phyloP scores from a whole-genome alignment of 2,113 vertebrate species.

The Lagenorhynchus albirostris region DNA sequence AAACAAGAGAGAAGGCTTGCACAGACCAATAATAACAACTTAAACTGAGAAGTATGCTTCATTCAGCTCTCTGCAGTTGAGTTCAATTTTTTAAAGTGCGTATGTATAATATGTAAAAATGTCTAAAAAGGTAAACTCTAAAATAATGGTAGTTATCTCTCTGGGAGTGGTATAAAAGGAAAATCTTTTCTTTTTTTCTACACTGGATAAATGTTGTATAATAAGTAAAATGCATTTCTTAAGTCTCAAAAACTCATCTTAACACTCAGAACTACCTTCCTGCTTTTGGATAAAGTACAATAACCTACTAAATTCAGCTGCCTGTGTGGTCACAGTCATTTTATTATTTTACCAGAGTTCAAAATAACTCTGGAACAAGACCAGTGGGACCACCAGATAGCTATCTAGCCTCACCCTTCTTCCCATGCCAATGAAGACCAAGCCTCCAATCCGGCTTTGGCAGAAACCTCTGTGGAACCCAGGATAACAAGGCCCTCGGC shows the following conservation, averaged over 20 bases:
- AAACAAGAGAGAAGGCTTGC: slow-evolving; percentile 23
- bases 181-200: neutral
- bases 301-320: slow-evolving; percentile 54
- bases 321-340: slow-evolving; percentile 72
- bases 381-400: slow-evolving; percentile 66
- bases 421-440: slow-evolving; percentile 49
- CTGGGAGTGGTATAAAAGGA: neutral
- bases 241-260: slow-evolving; percentile 33
- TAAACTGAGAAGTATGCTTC: slow-evolving; percentile 26
- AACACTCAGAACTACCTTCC: slow-evolving; percentile 33
- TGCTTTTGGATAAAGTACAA: slow-evolving; percentile 53
- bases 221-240: slow-evolving; percentile 5
- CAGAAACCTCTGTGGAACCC: neutral
- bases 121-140: neutral
- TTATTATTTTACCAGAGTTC: slow-evolving; percentile 73
- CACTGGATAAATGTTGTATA: neutral
- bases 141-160: slow-evolving; percentile 2
- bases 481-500: neutral
- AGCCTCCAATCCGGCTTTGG: slow-evolving; percentile 33
- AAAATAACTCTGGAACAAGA: slow-evolving; percentile 67
- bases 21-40: neutral
- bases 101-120: neutral
- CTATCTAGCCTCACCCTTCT: slow-evolving; percentile 64
- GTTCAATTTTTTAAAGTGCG: neutral
- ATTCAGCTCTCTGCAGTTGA: neutral